Evolutionary conservation across 2,888 invertebrate genomes (phyloP), one percentile per base, ranked within the genome.

Genomic region (Barypeithes pellucidus): DNA sequence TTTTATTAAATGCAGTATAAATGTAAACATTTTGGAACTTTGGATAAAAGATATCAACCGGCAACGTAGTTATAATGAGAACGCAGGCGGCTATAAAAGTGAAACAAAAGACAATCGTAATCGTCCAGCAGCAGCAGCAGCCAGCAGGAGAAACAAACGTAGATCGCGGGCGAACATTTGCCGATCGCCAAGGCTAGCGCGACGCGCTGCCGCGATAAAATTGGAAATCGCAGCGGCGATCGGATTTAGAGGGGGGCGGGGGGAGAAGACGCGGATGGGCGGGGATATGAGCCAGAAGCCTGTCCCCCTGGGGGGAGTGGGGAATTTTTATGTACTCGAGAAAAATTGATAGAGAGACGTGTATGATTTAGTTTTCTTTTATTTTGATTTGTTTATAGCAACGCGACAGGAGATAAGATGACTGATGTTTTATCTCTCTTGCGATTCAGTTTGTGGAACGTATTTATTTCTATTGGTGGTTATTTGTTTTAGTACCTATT

Each of bases 141-240:
- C 78, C 78, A 79, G 54, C 54, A 29, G 16, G 47, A 47, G 50
- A 66, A 60, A 50, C 59, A 65, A 65, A 57, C 63, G 70, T 57
- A 57, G 70, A 70, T 67, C 63, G 62, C 63, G 68, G 62, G 20
- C 68, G 62, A 52, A 63, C 65, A 43, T 76, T 74, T 69, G 66
- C 63, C 66, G 76, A 72, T 67, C 76, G 75, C 67, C 72, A 65
- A 75, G 72, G 73, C 71, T 57, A 67, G 59, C 67, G 72, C 62
- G 63, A 66, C 71, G 75, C 77, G 69, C 69, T 79, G 81, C 81
- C 83, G 83, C 83, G 84, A 84, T 84, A 85, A 85, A 85, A 84
- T 84, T 82, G 82, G 81, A 81, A 81, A 79, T 79, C 78, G 81
- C 59, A 54, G 67, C 61, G 59, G 71, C 62, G 73, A 72, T 72